Evolutionary conservation across 35 echinoderm and acorn worm genomes (phyloP).

Genomic region (Amphiura filiformis): DNA sequence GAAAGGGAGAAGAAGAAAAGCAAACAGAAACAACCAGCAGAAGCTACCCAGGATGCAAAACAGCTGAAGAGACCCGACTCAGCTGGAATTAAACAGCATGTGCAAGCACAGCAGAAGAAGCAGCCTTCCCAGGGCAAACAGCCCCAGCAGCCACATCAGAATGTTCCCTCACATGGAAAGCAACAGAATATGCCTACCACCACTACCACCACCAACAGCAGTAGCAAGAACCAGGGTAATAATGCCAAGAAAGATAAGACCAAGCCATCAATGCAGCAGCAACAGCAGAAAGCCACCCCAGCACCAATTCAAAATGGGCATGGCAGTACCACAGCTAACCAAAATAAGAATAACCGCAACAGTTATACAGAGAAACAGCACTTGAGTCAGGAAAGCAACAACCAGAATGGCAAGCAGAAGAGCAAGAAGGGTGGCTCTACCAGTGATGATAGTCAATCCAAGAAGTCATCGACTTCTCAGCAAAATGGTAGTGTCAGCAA

Average conservation of each 20-base stretch:
- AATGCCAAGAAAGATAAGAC: conserved; percentile 39
- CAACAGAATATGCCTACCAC: conserved; percentile 21
- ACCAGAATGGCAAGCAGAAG: conserved; percentile 16
- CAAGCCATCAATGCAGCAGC: background rate
- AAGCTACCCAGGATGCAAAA: conserved; percentile 12
- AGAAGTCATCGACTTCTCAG: background rate
- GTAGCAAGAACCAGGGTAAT: conserved; percentile 21
- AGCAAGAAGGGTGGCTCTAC: conserved; percentile 32
- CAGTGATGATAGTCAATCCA: background rate
- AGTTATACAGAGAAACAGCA: conserved; percentile 2
- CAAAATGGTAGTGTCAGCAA: background rate
- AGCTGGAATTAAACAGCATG: background rate
- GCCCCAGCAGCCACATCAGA: conserved; percentile 6
- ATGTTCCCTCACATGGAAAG: conserved; percentile 20
- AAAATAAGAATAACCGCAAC: conserved; percentile 18
- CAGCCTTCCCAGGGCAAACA: background rate
- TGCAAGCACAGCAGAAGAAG: conserved; percentile 24
- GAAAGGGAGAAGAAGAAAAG: conserved; percentile 24
- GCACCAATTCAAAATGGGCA: conserved; percentile 3
- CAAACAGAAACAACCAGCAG: conserved; percentile 55
- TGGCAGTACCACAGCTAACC: background rate
- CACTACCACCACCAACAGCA: no score
- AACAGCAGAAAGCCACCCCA: background rate
- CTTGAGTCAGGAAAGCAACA: background rate
- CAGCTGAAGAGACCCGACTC: background rate